Percentiles rank a stretch among this genome's conserved stretches.
These are phyloP conservation scores for Umimayanthus kanabou DNA, from an alignment of 92 coral and sea anemone genomes.

Conservation along the genomic window DNA sequence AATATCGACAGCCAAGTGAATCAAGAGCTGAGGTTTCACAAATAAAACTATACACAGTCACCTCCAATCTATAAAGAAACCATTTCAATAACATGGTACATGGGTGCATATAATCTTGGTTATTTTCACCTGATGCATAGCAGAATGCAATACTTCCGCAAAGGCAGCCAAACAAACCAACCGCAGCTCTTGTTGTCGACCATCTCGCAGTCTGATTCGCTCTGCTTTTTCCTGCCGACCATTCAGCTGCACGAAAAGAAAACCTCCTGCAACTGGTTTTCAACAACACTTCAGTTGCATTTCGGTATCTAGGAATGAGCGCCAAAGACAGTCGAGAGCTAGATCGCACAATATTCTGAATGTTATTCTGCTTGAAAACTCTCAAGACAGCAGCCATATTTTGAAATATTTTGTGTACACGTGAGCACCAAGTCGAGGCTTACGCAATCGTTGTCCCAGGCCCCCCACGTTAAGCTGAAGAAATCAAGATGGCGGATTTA, in stretches of 20 bases:
- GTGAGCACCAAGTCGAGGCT: slow-evolving; percentile 4
- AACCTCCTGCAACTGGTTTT: slow-evolving; percentile 34
- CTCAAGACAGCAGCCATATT: slow-evolving; percentile 19
- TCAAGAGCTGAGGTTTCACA: too few relatives aligned
- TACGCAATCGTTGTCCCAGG: not conserved
- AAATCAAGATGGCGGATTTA: not conserved
- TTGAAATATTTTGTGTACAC: not conserved
- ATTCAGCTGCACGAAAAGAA: not conserved
- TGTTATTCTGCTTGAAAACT: not conserved
- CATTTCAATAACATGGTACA: not conserved
- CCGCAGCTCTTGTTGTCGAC: not conserved
- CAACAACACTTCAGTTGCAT: slow-evolving; percentile 21
- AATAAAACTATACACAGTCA: too few relatives aligned
- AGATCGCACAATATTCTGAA: slow-evolving; percentile 25
- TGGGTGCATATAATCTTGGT: not conserved
- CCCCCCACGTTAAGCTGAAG: not conserved
- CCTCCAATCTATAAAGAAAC: too few relatives aligned
- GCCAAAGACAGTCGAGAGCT: not conserved
- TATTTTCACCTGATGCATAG: slow-evolving; percentile 33
- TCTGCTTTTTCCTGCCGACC: not conserved
- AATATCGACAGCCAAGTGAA: too few relatives aligned
- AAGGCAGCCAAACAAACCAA: slow-evolving; percentile 44
- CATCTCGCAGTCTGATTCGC: not conserved
- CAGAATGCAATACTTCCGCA: slow-evolving; percentile 67
- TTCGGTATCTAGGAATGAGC: slow-evolving; percentile 2